Base-by-base conservation (phyloP, 2,888 invertebrate genomes). In the Reticulitermes lucifugus region DNA sequence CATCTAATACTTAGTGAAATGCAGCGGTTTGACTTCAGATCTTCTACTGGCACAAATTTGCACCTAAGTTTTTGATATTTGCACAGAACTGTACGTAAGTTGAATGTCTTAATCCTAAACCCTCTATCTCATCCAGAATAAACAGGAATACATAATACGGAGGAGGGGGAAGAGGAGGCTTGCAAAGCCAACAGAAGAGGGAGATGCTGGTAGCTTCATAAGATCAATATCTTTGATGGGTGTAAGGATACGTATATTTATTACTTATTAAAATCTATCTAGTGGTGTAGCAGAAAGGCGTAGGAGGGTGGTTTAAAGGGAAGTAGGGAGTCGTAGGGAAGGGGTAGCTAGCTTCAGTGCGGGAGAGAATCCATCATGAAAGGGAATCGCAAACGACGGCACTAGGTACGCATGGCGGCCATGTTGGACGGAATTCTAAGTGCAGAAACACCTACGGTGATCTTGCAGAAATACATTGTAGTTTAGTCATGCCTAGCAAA, bases 231-330 rank as follows among this genome's bases (percentile, higher is more conserved):
- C 85, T 85, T 85, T 85, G 85, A 85, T 85, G 85, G 85, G 85
- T 79, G 85, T 83, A 85, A 85, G 85, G 77, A 85, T 85, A 85
- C 85, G 85, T 85, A 85, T 85, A 85, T 85, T 85, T 85, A 85
- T 85, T 85, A 85, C 85, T 85, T 85, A 85, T 85, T 85, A 85
- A 85, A 85, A 85, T 85, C 85, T 85, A 85, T 85, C 82, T 85
- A 81, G 81, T 81, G 81, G 81, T 81, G 81, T 65, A 70, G 70
- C 81, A 81, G 81, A 81, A 60, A 80, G 81, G 81, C 35, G 81
- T 70, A 81, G 81, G 70, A 81, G 81, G 70, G 81, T 41, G 71
- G 22, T 29, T 35, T 55, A 60, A 29, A 12, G 80, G 80, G 35
- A 60, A 25, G 43, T 43, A 55, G 83, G 29, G 4, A 29, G 46